Evolutionary conservation across 2,888 invertebrate species (phyloP).

Genomic region (Alsophila aescularia): DNA sequence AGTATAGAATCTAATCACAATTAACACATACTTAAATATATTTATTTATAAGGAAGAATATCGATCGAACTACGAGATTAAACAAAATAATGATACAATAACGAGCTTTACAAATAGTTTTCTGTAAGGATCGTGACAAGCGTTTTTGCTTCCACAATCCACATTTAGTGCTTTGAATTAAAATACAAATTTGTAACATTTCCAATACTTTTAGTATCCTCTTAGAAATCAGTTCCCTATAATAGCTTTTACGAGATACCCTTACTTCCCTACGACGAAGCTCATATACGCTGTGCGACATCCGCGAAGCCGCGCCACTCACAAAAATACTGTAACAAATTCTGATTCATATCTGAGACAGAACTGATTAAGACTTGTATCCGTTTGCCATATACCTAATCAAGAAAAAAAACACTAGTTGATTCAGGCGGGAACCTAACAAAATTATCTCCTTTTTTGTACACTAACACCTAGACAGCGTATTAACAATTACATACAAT

Average conservation of each 20-base stretch:
- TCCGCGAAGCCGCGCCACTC: constrained; percentile 66
- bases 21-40: constrained; percentile 61
- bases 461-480: constrained; percentile 66
- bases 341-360: constrained; percentile 47
- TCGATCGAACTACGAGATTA: constrained; percentile 49
- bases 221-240: constrained; percentile 74
- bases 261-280: constrained; percentile 80
- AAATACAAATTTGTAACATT: constrained; percentile 84
- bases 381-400: constrained; percentile 24
- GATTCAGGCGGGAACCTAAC: constrained; percentile 57
- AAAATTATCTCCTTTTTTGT: constrained; percentile 47
- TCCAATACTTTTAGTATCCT: constrained; percentile 80
- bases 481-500: constrained; percentile 66
- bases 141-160: constrained; percentile 29
- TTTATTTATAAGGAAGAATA: constrained; percentile 55
- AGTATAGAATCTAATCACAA: constrained; percentile 52
- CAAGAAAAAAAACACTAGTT: constrained; percentile 21
- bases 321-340: constrained; percentile 66
- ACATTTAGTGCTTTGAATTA: constrained; percentile 38
- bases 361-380: constrained; percentile 35
- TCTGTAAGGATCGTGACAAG: constrained; percentile 35
- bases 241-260: constrained; percentile 75
- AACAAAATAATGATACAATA: constrained; percentile 42
- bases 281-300: constrained; percentile 74
- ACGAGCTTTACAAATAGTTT: constrained; percentile 34